Base-by-base conservation (phyloP, 2,113 vertebrate genomes). In the Cettia cetti region DNA sequence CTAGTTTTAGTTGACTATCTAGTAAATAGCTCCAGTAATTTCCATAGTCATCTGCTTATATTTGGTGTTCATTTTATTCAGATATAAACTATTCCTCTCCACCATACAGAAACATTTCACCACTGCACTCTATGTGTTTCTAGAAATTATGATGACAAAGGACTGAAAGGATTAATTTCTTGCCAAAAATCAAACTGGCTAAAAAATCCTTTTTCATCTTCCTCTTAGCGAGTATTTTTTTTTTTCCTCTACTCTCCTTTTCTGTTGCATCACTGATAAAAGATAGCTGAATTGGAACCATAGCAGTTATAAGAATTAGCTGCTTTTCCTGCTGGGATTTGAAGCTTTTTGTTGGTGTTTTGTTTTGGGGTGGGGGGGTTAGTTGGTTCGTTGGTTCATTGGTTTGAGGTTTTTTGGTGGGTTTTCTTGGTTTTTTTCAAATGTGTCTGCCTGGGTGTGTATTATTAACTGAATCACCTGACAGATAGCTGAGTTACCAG, bases 311-410 rank as follows among this genome's bases (percentile, higher is more conserved):
- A 69, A 61, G 10, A 81, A 6, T 6, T 47, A 56, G 2, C 4
- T 71, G 8, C 0, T 83, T 92, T 80, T 85, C 18, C 13, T 65
- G 6, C 33, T 7, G 47, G 31, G 8, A 52, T 86, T 60, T 65
- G 5, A 37, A 72, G 22, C 1, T 65, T 52, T 53, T 60, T 44
- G 7, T 28, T 4, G 1, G 4, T 27, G 2, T 31, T 79, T 49
- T 70, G 15, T 0, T 7, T 71, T 63, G 7, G 0, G 6, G 39
- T 40, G 39, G 5, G 4, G 3, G 0, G 23, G 37, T 57, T 50
- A 8, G 8, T 39, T 70, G 6, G 17, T 22, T 56, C 5, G 8
- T 3, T 72, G 7, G 24, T 54, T 35, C 7, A 8, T 40, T 65
- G 15, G 12, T 65, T 54, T 47, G 5, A 37, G 10, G 4, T 19